Evolutionary conservation across 2,888 invertebrate genomes (phyloP).

Genomic region (Notodonta ziczac): DNA sequence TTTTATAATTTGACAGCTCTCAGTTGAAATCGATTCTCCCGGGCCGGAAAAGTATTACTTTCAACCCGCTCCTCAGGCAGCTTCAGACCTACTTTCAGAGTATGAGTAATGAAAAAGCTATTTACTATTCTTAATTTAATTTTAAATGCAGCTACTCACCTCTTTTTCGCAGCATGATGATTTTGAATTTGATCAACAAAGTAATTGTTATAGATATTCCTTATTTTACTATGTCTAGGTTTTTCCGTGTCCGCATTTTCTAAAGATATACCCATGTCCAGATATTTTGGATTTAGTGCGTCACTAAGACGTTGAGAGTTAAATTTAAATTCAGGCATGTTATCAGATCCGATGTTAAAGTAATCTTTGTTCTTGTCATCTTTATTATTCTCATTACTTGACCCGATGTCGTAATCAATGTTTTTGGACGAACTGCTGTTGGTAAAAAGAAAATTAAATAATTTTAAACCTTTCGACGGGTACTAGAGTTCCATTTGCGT

Average conservation of each 20-base stretch:
- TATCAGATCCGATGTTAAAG: conserved; percentile 24
- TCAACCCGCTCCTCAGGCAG: too few species aligned
- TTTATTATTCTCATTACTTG: conserved; percentile 20
- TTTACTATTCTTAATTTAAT: conserved; percentile 4
- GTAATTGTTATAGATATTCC: conserved; percentile 28
- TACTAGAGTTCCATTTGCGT: too few species aligned
- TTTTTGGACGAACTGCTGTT: conserved; percentile 25
- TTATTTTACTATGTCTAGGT: conserved; percentile 24
- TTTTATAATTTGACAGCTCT: too few species aligned
- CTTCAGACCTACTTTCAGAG: too few species aligned
- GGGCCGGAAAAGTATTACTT: too few species aligned
- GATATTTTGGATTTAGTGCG: conserved; percentile 26
- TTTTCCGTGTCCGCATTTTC: conserved; percentile 28
- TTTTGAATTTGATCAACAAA: conserved; percentile 16
- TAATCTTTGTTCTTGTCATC: conserved; percentile 31
- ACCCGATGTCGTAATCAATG: conserved; percentile 30
- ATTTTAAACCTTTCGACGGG: too few species aligned
- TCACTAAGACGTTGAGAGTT: conserved; percentile 26
- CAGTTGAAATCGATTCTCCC: too few species aligned
- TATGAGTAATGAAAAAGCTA: too few species aligned
- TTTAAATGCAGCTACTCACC: conserved; percentile 35
- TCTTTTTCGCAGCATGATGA: conserved; percentile 47
- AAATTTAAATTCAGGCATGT: conserved; percentile 24
- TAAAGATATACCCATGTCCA: conserved; percentile 19
- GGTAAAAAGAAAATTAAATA: conserved; percentile 5